These are phyloP conservation scores for Mermis nigrescens DNA, from an alignment of 2,888 invertebrate genomes.

Conservation along the genomic window DNA sequence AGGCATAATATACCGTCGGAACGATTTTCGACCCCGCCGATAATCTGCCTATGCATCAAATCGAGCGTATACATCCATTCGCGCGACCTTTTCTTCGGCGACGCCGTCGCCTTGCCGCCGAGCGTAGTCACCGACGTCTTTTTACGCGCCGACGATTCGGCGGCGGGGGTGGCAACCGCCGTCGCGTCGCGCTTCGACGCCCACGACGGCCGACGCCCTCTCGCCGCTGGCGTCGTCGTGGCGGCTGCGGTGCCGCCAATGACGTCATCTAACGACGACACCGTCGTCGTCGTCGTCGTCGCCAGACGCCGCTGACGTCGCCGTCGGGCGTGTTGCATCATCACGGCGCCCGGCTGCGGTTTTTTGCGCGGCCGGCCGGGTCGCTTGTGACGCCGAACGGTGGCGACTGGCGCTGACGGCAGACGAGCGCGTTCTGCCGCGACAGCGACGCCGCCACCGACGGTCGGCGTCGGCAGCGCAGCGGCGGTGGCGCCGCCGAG, in stretches of 20 bases:
- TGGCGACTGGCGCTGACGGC: too few relatives aligned
- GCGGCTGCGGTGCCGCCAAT: too few relatives aligned
- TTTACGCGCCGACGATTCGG: not conserved
- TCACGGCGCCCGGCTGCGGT: not conserved
- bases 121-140: not conserved
- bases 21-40: too few relatives aligned
- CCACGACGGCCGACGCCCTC: not conserved
- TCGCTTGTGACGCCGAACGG: not conserved
- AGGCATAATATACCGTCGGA: too few relatives aligned
- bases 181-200: not conserved
- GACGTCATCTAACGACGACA: not conserved
- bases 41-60: not conserved
- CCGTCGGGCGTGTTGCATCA: too few relatives aligned
- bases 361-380: not conserved
- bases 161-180: not conserved
- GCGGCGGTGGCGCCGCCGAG: not conserved
- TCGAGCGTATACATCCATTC: not conserved
- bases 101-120: too few relatives aligned
- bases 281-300: not conserved
- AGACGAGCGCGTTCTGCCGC: too few relatives aligned
- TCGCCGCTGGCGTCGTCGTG: too few relatives aligned
- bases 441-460: not conserved
- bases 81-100: too few relatives aligned
- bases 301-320: too few relatives aligned
- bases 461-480: not conserved